These are phyloP conservation scores for Spea hammondii DNA, from an alignment of 2,797 vertebrate species.

Conservation along the genomic window DNA sequence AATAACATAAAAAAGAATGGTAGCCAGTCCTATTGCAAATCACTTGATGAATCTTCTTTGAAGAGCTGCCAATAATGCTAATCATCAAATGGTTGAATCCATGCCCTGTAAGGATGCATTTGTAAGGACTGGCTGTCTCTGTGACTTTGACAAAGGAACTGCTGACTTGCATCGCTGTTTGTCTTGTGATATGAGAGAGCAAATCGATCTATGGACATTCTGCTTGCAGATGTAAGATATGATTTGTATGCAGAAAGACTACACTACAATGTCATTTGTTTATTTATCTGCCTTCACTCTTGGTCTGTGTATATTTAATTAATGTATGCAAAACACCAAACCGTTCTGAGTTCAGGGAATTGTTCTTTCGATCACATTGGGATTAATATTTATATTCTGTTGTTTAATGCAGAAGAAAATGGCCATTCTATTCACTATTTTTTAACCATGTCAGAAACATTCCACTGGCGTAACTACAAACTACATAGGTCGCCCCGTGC, in stretches of 20 bases:
- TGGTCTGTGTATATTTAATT: constrained; percentile 76
- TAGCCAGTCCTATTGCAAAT: constrained; percentile 78
- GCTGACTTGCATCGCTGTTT: constrained; percentile 99
- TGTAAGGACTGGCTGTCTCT: constrained; percentile 94
- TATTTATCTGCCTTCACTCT: constrained; percentile 79
- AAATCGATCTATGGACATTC: constrained; percentile 96
- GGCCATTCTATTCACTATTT: constrained; percentile 45
- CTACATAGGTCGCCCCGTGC: no score
- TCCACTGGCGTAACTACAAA: background rate
- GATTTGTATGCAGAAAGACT: constrained; percentile 94
- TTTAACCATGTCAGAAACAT: constrained; percentile 38
- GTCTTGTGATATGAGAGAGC: constrained; percentile 99
- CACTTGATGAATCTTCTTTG: constrained; percentile 92
- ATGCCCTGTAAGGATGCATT: constrained; percentile 82
- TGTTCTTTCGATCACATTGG: constrained; percentile 61
- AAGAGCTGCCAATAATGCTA: constrained; percentile 97
- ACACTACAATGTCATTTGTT: constrained; percentile 78
- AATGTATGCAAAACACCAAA: constrained; percentile 74
- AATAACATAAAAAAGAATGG: constrained; percentile 72
- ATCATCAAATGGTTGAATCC: constrained; percentile 91
- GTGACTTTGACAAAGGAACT: constrained; percentile 99
- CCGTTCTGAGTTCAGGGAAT: constrained; percentile 60
- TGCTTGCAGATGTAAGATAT: constrained; percentile 84
- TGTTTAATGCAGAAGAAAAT: constrained; percentile 54
- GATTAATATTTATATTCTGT: constrained; percentile 61